Evolutionary conservation across 2,888 invertebrate species (phyloP).

Genomic region (Sipunculus nudus): DNA sequence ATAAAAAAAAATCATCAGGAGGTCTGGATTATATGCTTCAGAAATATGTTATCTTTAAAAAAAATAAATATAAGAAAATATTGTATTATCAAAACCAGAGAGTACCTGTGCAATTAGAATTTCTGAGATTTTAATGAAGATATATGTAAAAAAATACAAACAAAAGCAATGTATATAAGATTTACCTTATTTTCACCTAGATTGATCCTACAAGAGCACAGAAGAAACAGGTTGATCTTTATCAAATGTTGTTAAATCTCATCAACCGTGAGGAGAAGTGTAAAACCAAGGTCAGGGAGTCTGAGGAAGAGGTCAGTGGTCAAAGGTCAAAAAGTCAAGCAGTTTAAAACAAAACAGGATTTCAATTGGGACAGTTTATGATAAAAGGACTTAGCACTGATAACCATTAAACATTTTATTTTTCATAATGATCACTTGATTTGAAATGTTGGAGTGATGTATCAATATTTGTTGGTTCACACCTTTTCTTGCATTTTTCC

Average conservation of each 20-base stretch:
- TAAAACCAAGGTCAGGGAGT: constrained; percentile 56
- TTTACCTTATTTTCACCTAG: constrained; percentile 39
- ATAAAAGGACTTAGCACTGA: no score
- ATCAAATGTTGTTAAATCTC: constrained; percentile 59
- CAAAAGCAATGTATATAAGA: neutral
- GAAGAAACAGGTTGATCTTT: constrained; percentile 65
- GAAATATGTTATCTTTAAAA: no score
- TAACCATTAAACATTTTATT: no score
- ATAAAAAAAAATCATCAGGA: no score
- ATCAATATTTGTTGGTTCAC: no score
- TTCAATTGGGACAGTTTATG: no score
- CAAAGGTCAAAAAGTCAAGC: no score
- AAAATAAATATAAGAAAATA: neutral
- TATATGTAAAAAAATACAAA: neutral
- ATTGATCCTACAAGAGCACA: constrained; percentile 55
- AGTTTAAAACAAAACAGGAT: no score
- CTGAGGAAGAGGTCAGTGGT: constrained; percentile 63
- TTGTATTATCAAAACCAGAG: neutral
- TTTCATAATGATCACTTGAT: no score
- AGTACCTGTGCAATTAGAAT: neutral
- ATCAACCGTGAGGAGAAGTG: constrained; percentile 60
- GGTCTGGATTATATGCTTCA: no score
- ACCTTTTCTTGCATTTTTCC: no score
- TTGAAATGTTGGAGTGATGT: no score
- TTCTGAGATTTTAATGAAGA: neutral